phyloP scores from a whole-genome alignment of 2,113 vertebrate genomes.

The Leucopsar rothschildi region DNA sequence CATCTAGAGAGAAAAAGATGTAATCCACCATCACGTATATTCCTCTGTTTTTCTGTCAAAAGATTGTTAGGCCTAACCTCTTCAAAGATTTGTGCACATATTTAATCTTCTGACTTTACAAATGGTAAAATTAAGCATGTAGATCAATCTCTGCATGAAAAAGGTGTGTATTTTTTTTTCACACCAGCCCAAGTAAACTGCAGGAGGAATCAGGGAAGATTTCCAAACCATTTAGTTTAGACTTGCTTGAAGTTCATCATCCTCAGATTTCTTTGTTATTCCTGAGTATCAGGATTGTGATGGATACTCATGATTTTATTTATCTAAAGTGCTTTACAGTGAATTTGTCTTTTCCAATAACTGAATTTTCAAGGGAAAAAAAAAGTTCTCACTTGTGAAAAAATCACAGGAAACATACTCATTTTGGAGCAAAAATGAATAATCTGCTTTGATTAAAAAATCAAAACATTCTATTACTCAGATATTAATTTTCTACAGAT shows the following conservation, averaged over 20 bases:
- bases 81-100: not conserved
- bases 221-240: not conserved
- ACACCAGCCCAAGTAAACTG: not conserved
- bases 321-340: not conserved
- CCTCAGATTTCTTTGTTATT: not conserved
- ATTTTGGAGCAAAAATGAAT: not conserved
- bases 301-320: not conserved
- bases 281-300: not conserved
- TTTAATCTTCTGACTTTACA: not conserved
- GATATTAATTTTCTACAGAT: not conserved
- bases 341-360: not conserved
- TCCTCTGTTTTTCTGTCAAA: not conserved
- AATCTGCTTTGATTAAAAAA: not conserved
- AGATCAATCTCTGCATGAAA: not conserved
- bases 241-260: not conserved
- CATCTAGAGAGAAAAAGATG: not conserved
- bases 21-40: not conserved
- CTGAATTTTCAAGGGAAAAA: not conserved
- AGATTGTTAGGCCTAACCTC: not conserved
- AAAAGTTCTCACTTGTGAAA: not conserved
- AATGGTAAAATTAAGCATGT: not conserved
- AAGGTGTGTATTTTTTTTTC: not conserved
- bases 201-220: not conserved
- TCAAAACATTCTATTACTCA: not conserved
- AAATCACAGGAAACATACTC: not conserved